These are phyloP conservation scores for Macquaria australasica DNA, from an alignment of 2,113 vertebrate genomes.

Conservation along the genomic window DNA sequence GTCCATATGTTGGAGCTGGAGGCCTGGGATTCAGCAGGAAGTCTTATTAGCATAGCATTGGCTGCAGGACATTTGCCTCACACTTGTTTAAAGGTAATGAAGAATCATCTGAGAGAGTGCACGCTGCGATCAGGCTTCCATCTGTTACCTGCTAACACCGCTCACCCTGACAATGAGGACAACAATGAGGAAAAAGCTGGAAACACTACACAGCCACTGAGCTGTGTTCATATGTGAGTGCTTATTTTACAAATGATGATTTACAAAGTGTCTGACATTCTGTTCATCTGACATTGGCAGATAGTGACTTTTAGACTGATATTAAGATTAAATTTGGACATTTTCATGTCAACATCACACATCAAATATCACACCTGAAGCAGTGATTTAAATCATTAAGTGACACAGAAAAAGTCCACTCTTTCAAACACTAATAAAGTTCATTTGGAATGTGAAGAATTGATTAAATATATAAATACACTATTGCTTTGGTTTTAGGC, in stretches of 20 bases:
- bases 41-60: conserved; percentile 68
- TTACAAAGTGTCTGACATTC: conserved; percentile 17
- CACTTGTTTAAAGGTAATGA: conserved; percentile 94
- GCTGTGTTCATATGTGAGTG: conserved; percentile 4
- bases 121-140: conserved; percentile 87
- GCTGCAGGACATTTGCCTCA: conserved; percentile 91
- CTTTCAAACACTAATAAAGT: not conserved
- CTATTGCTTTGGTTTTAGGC: not conserved
- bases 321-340: not conserved
- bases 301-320: not conserved
- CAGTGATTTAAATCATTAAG: not conserved
- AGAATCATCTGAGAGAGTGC: conserved; percentile 89
- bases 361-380: not conserved
- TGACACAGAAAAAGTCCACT: not conserved
- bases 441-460: not conserved
- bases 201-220: conserved; percentile 34
- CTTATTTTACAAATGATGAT: conserved; percentile 34
- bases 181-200: conserved; percentile 45
- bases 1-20: conserved; percentile 64
- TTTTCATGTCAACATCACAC: not conserved
- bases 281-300: conserved; percentile 1
- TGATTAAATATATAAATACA: not conserved
- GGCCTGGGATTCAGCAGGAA: conserved; percentile 65
- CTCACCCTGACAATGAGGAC: conserved; percentile 66
- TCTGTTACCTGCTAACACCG: conserved; percentile 89